A percentile compares a stretch with the other conserved stretches of the same genome.
phyloP scores from a whole-genome alignment of 1,140 invertebrate species.

The Calephelis nemesis region DNA sequence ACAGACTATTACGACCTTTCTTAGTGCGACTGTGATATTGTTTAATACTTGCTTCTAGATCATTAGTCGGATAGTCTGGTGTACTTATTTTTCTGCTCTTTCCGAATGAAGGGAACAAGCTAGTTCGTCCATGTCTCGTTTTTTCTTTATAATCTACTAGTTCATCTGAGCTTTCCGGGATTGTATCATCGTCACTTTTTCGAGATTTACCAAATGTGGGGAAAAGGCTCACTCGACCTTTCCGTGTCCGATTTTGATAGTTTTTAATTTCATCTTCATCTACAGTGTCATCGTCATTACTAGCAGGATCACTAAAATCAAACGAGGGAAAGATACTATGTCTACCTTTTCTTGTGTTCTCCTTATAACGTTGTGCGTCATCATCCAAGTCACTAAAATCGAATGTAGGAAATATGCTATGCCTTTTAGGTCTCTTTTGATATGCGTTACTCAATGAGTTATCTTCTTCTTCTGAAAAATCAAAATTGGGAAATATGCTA shows the following conservation, averaged over 20 bases:
- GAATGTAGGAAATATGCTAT: constrained; percentile 68
- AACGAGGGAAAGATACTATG: constrained; percentile 70
- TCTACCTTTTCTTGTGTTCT: constrained; percentile 58
- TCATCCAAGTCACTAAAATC: constrained; percentile 62
- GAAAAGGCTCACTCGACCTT: constrained; percentile 65
- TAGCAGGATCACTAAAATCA: constrained; percentile 57
- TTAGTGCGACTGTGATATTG: constrained; percentile 65
- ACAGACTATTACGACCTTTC: constrained; percentile 68
- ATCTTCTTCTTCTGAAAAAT: constrained; percentile 69
- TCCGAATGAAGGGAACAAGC: constrained; percentile 66
- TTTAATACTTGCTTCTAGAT: constrained; percentile 61
- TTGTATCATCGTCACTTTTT: constrained; percentile 59
- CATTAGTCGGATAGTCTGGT: constrained; percentile 42
- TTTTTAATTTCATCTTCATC: constrained; percentile 63
- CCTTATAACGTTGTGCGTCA: constrained; percentile 58
- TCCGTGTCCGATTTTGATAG: constrained; percentile 66
- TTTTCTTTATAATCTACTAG: constrained; percentile 69
- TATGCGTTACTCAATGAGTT: constrained; percentile 44
- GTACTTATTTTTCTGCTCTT: constrained; percentile 59
- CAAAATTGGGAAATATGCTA: constrained; percentile 67
- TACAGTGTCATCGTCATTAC: constrained; percentile 62
- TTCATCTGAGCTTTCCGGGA: constrained; percentile 69
- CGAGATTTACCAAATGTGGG: constrained; percentile 68
- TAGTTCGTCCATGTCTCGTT: constrained; percentile 56
- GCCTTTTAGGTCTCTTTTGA: constrained; percentile 62